Evolutionary conservation across 2,797 vertebrate species (phyloP).

Genomic region (Poeciliopsis paucimaculata): DNA sequence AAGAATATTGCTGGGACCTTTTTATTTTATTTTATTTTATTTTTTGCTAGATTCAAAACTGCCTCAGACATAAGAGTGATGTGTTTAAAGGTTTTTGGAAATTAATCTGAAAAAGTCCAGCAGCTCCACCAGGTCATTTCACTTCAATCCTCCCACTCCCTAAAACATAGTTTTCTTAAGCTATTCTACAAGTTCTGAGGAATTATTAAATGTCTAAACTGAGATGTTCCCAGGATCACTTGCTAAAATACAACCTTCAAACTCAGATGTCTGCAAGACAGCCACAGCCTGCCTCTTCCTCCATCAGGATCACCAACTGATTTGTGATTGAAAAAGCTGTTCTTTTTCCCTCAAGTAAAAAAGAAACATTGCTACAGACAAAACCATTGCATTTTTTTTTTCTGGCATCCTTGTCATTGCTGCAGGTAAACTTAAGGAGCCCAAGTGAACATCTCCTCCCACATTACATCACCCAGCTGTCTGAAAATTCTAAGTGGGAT

Average conservation of each 20-base stretch:
- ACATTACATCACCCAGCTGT: slow-evolving; percentile 22
- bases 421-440: slow-evolving; percentile 33
- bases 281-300: not conserved
- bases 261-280: not conserved
- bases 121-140: not conserved
- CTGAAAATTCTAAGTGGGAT: slow-evolving; percentile 7
- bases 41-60: not conserved
- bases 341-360: not conserved
- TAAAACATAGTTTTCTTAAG: not conserved
- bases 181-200: not conserved
- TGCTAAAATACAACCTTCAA: slow-evolving; percentile 8
- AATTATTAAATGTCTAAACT: not conserved
- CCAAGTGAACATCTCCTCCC: not conserved
- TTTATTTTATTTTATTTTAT: no score
- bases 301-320: not conserved
- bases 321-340: not conserved
- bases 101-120: not conserved
- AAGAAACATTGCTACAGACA: slow-evolving; percentile 28
- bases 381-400: slow-evolving; percentile 10
- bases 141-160: not conserved
- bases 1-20: not conserved
- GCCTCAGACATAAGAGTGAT: not conserved
- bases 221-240: not conserved
- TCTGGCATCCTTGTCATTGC: not conserved
- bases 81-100: not conserved